Percentiles rank a stretch among this genome's conserved stretches.
phyloP scores from a whole-genome alignment of 2,113 vertebrate species.

The Puntigrus tetrazona region DNA sequence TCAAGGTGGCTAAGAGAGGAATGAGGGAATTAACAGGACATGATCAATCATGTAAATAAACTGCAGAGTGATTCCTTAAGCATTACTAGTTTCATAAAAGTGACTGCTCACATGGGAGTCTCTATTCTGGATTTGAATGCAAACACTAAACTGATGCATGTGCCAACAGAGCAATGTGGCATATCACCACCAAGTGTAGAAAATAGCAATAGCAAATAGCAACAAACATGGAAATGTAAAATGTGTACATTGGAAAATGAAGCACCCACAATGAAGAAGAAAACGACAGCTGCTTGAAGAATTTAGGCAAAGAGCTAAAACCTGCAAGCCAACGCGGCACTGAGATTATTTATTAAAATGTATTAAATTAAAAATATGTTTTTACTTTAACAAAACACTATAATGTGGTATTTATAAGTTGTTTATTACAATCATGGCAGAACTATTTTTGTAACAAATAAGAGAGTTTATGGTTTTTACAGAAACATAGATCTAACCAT shows the following conservation, averaged over 20 bases:
- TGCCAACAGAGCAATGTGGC: not conserved
- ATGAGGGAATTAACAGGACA: not conserved
- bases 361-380: no score
- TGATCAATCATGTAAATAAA: not conserved
- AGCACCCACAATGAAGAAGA: not conserved
- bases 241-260: not conserved
- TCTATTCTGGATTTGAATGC: not conserved
- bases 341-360: not conserved
- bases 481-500: not conserved
- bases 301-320: not conserved
- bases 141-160: not conserved
- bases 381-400: not conserved
- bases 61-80: not conserved
- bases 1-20: not conserved
- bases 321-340: not conserved
- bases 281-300: not conserved
- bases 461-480: not conserved
- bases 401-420: not conserved
- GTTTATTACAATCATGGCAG: not conserved
- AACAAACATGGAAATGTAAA: not conserved
- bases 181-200: conserved; percentile 5
- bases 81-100: not conserved
- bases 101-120: not conserved
- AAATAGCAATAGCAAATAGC: not conserved
- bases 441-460: not conserved